A percentile compares a stretch with the other conserved stretches of the same genome.
These are phyloP conservation scores for Agrypnus murinus DNA, from an alignment of 2,888 invertebrate species.

Conservation along the genomic window DNA sequence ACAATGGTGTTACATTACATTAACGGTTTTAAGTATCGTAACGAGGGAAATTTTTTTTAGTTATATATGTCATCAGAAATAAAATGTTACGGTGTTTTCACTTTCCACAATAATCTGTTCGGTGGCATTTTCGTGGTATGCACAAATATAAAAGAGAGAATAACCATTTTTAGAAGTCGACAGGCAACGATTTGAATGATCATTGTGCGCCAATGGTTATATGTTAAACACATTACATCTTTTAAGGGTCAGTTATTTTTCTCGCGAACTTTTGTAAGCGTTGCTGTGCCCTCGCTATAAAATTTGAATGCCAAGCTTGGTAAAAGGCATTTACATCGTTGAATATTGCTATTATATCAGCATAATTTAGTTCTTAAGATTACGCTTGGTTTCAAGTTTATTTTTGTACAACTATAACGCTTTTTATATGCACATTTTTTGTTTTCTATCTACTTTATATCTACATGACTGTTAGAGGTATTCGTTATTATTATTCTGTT, in stretches of 20 bases:
- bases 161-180: constrained; percentile 22
- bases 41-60: neutral
- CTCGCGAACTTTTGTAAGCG: constrained; percentile 13
- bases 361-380: no score
- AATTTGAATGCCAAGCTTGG: constrained; percentile 7
- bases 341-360: constrained; percentile 1
- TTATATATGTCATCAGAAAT: neutral
- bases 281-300: constrained; percentile 9
- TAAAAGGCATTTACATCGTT: neutral
- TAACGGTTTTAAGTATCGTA: no score
- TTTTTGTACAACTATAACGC: no score
- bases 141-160: neutral
- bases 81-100: constrained; percentile 1
- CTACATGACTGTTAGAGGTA: constrained; percentile 7
- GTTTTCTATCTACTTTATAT: neutral
- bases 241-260: constrained; percentile 18
- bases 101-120: neutral
- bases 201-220: constrained; percentile 25
- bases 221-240: constrained; percentile 27
- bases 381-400: no score
- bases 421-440: no score
- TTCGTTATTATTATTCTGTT: constrained; percentile 29
- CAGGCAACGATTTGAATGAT: constrained; percentile 18
- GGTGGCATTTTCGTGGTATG: neutral
- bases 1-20: no score